Base-by-base conservation (phyloP, 2,888 invertebrate genomes). In the Synergus laeviventris region DNA sequence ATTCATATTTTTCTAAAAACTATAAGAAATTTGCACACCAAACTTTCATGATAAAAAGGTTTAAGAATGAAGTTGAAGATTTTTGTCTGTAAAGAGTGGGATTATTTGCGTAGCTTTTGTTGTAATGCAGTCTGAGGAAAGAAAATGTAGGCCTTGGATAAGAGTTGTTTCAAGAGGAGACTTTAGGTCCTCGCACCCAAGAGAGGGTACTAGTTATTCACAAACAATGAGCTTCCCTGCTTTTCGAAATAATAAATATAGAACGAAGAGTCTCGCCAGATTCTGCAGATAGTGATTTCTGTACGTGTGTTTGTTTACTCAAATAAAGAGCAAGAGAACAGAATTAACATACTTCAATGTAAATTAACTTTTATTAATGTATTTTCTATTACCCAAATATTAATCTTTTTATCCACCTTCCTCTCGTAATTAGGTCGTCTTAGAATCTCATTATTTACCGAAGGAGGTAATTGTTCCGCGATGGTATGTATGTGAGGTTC, bases 401-500 rank as follows among this genome's bases (percentile, higher is more conserved):
- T 64, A 42, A 64, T 64, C 4, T 45, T 5, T 16, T 45, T 5
- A 45, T 45, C 45, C 16, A 45, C 5, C 4, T 45, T 45, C 45
- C 4, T 1, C 62, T 75, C 61, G 77, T 82, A 84, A 86, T 87
- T 86, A 82, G 87, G 85, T 85, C 84, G 81, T 82, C 84, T 84
- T 85, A 86, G 85, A 82, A 86, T 87, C 85, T 84, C 82, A 79
- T 83, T 86, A 87, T 87, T 88, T 87, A 85, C 86, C 82, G 80
- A 86, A 85, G 81, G 81, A 81, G 78, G 82, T 82, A 84, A 85
- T 85, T 83, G 84, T 82, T 83, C 84, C 80, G 80, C 83, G 80
- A 82, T 82, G 83, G 83, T 81, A 85, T 84, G 84, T 87, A 84
- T 81, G 83, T 76, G 83, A 84, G 76, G 76, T 80, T 77, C 82